Conservation (phyloP, 2,797 vertebrate species). For the Varecia variegata region DNA sequence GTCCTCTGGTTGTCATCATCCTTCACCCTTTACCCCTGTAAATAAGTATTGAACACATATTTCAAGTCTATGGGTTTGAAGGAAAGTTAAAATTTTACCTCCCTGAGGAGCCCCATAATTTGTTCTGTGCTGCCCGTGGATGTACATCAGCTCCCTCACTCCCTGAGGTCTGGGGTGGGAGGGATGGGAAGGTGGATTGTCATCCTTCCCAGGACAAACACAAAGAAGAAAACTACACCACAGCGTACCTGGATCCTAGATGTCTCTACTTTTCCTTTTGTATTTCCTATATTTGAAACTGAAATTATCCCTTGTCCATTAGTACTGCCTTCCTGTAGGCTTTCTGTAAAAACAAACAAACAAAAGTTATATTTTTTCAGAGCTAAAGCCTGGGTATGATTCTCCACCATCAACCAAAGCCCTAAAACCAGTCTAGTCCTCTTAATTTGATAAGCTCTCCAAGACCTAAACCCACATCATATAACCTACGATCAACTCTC, state of each 20-base stretch:
- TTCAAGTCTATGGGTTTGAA: neutral
- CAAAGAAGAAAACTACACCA: neutral
- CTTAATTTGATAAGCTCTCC: neutral
- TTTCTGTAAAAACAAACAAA: neutral
- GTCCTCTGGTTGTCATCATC: neutral
- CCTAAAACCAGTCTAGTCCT: neutral
- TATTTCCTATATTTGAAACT: neutral
- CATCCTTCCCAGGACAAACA: neutral
- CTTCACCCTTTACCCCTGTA: neutral
- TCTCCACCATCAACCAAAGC: neutral
- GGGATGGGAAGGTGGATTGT: too few species aligned
- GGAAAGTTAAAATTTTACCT: neutral
- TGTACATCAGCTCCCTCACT: neutral
- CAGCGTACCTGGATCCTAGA: too few species aligned
- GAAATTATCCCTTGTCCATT: neutral
- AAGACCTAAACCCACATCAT: neutral
- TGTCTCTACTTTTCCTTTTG: neutral
- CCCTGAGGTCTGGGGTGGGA: neutral
- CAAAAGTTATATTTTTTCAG: neutral
- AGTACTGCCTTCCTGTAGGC: neutral
- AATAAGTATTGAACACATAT: neutral
- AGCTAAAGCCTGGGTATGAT: neutral
- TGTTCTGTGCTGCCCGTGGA: neutral
- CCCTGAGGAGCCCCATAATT: neutral
- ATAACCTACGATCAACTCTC: neutral